Base-by-base conservation (phyloP, 2,888 invertebrate species). In the Allophyes oxyacanthae region DNA sequence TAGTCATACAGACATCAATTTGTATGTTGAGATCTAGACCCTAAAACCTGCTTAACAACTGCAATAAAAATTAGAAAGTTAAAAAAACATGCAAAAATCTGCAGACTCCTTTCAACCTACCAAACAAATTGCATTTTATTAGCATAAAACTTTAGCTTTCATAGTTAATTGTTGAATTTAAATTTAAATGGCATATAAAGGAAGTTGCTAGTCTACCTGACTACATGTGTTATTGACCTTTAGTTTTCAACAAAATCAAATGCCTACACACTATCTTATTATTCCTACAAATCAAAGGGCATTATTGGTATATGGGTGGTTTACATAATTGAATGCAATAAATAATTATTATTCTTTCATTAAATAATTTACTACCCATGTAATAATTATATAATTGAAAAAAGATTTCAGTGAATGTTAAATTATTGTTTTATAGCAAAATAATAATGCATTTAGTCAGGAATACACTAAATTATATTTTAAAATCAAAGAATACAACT, bases 71-170 rank as follows among this genome's bases (percentile, higher is more conserved):
- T 92, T 93, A 92, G 92, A 93, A 93, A 92, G 92, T 92, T 34
- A 82, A 81, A 81, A 81, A 87, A 86, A 87, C 85, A 85, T 88
- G 88, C 87, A 90, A 76, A 81, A 88, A 86, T 89, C 81, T 87
- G 84, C 84, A 87, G 85, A 88, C 89, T 87, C 84, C 87, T 91
- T 88, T 86, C 87, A 89, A 92, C 90, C 92, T 87, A 91, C 88
- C 85, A 88, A 91, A 86, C 81, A 88, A 88, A 91, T 88, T 92
- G 91, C 90, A 92, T 91, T 91, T 88, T 89, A 92, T 91, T 91
- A 89, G 84, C 89, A 89, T 89, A 88, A 89, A 89, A 87, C 79
- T 89, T 86, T 86, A 86, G 86, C 88, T 91, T 92, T 93, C 89
- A 84, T 88, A 82, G 79, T 78, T 84, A 88, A 87, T 88, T 86